Evolutionary conservation across 2,888 invertebrate species (phyloP), one percentile per base, ranked within the genome.

Genomic region (Schrankia costaestrigalis): DNA sequence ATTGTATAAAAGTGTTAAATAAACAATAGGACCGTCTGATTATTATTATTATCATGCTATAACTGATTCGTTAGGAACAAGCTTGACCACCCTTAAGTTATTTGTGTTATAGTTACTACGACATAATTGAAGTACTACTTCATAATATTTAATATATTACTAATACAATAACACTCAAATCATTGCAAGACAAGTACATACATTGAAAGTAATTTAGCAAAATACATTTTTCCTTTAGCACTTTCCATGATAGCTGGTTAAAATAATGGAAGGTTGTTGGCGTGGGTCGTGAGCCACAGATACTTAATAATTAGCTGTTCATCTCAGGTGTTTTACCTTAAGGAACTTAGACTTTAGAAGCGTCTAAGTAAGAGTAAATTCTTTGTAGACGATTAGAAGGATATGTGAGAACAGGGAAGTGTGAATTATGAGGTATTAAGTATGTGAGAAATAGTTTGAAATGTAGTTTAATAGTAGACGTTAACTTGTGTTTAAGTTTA

Each of bases 211-310:
- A 27, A 23, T 40, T 9, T 15, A 11, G 33, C 15, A 28, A 41
- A 36, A 45, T 25, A n/a, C n/a, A 40, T 38, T 39, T 36, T 49
- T 40, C 37, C 34, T 13, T 35, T 34, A 43, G 35, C 28, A 43
- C 34, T 37, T 43, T 32, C 27, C 27, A 37, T 39, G 35, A 44
- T 52, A 41, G 37, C 48, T 52, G 24, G 56, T 54, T 56, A 48
- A 18, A 38, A 30, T 56, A 54, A 54, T 56, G 53, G 36, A 44
- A 31, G 53, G 52, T 37, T 47, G 38, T 26, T 53, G 53, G 36
- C 38, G 24, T 33, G 19, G 33, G 47, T 56, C 58, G 55, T 56
- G 55, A 50, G 9, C 11, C 27, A 30, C 34, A 10, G 36, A 44
- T 44, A 52, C 45, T 30, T 42, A 40, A 38, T 54, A 54, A 54